Percentiles rank a stretch among this genome's conserved stretches.
phyloP scores from a whole-genome alignment of 2,797 vertebrate species.

The Pangasius mekongensis region DNA sequence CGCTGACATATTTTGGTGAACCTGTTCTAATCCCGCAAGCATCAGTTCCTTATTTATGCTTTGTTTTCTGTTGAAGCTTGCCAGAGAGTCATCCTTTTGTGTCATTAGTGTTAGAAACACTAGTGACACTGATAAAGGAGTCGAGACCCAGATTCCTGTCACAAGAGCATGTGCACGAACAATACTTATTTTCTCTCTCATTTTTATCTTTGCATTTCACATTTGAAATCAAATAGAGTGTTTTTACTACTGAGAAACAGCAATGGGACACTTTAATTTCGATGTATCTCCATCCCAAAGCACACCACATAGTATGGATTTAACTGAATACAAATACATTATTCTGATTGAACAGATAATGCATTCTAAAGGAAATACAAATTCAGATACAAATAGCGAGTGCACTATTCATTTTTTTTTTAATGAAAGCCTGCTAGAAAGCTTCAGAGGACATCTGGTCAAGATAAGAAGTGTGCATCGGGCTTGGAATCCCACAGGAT shows the following conservation, averaged over 20 bases:
- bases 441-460: neutral
- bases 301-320: neutral
- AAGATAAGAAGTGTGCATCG: neutral
- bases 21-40: slow-evolving; percentile 3
- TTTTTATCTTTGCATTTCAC: neutral
- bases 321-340: neutral
- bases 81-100: slow-evolving; percentile 12
- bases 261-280: neutral
- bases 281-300: neutral
- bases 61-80: neutral
- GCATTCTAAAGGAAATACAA: neutral
- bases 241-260: neutral
- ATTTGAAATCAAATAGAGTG: neutral
- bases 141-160: too few relatives aligned
- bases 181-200: neutral
- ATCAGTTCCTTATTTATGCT: slow-evolving; percentile 26
- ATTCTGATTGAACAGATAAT: neutral
- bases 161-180: neutral
- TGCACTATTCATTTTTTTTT: neutral
- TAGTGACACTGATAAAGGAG: neutral
- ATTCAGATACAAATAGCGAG: neutral
- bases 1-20: neutral
- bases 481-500: neutral
- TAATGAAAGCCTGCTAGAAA: neutral
- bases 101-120: neutral